Evolutionary conservation across 2,113 vertebrate genomes (phyloP).

Genomic region (Oceanodroma tethys): DNA sequence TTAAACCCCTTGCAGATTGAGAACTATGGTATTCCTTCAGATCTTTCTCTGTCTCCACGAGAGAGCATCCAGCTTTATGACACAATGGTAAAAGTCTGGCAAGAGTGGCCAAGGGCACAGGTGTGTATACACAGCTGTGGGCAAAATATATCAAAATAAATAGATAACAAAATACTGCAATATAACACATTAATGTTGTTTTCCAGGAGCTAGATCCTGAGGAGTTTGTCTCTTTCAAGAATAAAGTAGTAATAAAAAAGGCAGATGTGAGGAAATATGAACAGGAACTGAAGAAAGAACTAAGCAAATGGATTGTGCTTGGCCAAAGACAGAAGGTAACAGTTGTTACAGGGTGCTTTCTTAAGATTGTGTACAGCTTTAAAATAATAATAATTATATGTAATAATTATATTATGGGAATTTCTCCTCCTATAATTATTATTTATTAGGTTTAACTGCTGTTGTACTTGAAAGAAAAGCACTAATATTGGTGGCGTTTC

Average conservation of each 20-base stretch:
- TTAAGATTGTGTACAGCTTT: neutral
- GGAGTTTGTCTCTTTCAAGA: conserved; percentile 62
- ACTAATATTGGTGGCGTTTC: neutral
- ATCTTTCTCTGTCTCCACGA: conserved; percentile 68
- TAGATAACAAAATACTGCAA: neutral
- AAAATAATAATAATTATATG: neutral
- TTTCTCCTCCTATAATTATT: neutral
- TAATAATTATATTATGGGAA: neutral
- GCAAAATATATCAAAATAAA: neutral
- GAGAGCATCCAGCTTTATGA: conserved; percentile 74
- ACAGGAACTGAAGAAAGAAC: conserved; percentile 66
- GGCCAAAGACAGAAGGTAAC: conserved; percentile 61
- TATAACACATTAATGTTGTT: neutral
- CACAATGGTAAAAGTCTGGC: conserved; percentile 60
- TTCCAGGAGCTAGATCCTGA: conserved; percentile 72
- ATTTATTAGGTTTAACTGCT: neutral
- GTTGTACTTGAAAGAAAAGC: neutral
- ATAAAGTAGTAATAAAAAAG: conserved; percentile 75
- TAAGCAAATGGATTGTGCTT: conserved; percentile 60
- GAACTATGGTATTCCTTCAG: conserved; percentile 68
- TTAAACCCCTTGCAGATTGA: conserved; percentile 59
- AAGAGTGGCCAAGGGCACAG: conserved; percentile 53
- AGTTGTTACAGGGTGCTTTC: neutral
- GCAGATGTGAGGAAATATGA: conserved; percentile 65
- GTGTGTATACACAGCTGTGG: conserved; percentile 13